A percentile compares a stretch with the other conserved stretches of the same genome.
Conservation (phyloP, 1,140 invertebrate genomes). For the Matsumurasca onukii region DNA sequence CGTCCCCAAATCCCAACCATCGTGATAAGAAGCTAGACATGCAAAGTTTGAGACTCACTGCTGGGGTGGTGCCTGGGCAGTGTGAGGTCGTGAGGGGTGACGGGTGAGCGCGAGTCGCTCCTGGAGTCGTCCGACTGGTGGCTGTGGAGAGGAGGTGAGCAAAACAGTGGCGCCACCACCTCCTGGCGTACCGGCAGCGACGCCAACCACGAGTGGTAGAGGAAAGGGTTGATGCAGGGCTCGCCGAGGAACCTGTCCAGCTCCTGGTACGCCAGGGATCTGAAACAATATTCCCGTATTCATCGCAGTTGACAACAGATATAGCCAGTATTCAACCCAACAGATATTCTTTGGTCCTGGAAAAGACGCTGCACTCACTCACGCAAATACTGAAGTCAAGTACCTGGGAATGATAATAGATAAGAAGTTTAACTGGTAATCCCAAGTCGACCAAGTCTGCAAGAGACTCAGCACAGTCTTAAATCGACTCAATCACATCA, state of each 20-base stretch:
- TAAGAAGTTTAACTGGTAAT: no score
- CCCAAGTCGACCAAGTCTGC: no score
- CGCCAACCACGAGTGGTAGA: conserved; percentile 35
- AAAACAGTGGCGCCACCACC: conserved; percentile 23
- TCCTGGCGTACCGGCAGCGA: conserved; percentile 31
- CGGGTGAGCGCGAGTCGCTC: conserved; percentile 32
- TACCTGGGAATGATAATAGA: no score
- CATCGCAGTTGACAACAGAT: neutral
- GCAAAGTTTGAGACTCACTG: conserved; percentile 17
- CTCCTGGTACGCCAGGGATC: neutral
- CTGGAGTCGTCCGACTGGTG: conserved; percentile 35
- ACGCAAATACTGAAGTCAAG: no score
- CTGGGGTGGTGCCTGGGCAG: conserved; percentile 22
- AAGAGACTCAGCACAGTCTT: no score
- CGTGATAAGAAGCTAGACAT: no score
- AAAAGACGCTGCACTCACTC: no score
- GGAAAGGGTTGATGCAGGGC: conserved; percentile 27
- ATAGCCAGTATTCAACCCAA: no score
- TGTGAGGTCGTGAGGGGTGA: conserved; percentile 37
- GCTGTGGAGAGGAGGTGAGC: conserved; percentile 14
- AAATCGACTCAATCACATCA: no score
- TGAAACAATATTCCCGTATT: neutral
- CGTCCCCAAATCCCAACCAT: no score
- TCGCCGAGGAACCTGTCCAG: neutral
- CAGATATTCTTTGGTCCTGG: no score